Evolutionary conservation across 2,888 invertebrate genomes (phyloP).

Genomic region (Caenorhabditis doughertyi): DNA sequence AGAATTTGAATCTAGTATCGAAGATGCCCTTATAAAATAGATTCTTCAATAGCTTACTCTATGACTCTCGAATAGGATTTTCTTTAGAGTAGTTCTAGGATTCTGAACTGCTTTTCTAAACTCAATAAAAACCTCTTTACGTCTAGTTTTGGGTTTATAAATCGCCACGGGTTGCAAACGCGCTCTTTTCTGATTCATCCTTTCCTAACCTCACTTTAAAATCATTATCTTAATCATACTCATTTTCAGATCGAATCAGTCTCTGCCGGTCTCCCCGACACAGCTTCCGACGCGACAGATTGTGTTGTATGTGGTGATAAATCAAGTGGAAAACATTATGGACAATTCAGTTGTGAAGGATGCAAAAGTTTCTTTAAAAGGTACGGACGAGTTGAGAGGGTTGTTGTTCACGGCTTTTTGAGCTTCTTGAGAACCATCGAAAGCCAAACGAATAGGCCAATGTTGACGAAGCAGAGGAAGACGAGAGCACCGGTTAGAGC

Average conservation of each 20-base stretch:
- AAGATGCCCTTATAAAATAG: too few relatives aligned
- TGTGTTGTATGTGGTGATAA: conserved; percentile 82
- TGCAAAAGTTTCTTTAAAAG: conserved; percentile 76
- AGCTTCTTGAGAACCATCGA: conserved; percentile 27
- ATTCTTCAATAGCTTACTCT: too few relatives aligned
- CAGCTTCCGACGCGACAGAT: conserved; percentile 45
- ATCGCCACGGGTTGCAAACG: too few relatives aligned
- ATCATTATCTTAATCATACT: too few relatives aligned
- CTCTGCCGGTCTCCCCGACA: conserved; percentile 6
- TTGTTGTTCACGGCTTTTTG: conserved; percentile 2
- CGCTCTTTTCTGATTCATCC: too few relatives aligned
- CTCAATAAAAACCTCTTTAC: too few relatives aligned
- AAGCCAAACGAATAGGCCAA: conserved; percentile 45
- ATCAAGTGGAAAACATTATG: conserved; percentile 75
- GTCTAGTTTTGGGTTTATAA: too few relatives aligned
- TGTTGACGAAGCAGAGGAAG: conserved; percentile 28
- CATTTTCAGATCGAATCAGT: conserved; percentile 6
- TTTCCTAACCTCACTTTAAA: too few relatives aligned
- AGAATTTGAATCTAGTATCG: too few relatives aligned
- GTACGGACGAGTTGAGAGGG: conserved; percentile 8
- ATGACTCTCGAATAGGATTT: too few relatives aligned
- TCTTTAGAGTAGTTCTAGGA: too few relatives aligned
- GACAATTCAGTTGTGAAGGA: conserved; percentile 79
- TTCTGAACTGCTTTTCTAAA: too few relatives aligned
- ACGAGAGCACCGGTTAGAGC: conserved; percentile 6